These are phyloP conservation scores for Pollenia griseotomentosa DNA, from an alignment of 2,888 invertebrate genomes.

Conservation along the genomic window DNA sequence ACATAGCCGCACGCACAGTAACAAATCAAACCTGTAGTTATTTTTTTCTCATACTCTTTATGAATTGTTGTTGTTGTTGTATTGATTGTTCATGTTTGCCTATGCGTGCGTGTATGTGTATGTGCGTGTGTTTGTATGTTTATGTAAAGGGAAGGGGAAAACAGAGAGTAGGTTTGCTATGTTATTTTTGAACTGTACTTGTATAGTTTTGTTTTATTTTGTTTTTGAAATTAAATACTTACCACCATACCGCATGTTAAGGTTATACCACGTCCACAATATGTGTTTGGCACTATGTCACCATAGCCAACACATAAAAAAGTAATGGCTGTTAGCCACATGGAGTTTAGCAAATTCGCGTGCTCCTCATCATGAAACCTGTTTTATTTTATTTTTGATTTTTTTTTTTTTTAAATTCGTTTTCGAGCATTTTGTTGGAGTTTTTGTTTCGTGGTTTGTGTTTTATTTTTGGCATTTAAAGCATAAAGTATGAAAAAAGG, in stretches of 20 bases:
- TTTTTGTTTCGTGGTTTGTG: slow-evolving; percentile 42
- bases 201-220: slow-evolving; percentile 43
- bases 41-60: neutral
- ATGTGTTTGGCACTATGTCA: slow-evolving; percentile 99
- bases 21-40: slow-evolving; percentile 12
- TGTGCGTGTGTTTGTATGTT: neutral
- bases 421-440: slow-evolving; percentile 47
- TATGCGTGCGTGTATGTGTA: neutral
- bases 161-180: neutral
- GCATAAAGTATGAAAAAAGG: slow-evolving; percentile 6
- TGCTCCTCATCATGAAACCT: slow-evolving; percentile 99
- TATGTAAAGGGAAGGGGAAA: neutral
- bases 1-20: neutral
- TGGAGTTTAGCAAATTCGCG: slow-evolving; percentile 99
- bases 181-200: slow-evolving; percentile 40
- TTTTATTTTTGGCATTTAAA: slow-evolving; percentile 53
- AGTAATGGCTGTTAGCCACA: slow-evolving; percentile 99
- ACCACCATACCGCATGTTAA: slow-evolving; percentile 99
- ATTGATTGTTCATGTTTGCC: neutral
- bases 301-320: slow-evolving; percentile 99
- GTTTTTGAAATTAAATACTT: slow-evolving; percentile 85
- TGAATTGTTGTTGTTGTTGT: neutral
- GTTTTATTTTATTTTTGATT: slow-evolving; percentile 36
- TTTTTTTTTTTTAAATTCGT: too few relatives aligned
- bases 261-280: slow-evolving; percentile 99